Base-by-base conservation (phyloP, 2,113 vertebrate species). In the Pleuronectes platessa region DNA sequence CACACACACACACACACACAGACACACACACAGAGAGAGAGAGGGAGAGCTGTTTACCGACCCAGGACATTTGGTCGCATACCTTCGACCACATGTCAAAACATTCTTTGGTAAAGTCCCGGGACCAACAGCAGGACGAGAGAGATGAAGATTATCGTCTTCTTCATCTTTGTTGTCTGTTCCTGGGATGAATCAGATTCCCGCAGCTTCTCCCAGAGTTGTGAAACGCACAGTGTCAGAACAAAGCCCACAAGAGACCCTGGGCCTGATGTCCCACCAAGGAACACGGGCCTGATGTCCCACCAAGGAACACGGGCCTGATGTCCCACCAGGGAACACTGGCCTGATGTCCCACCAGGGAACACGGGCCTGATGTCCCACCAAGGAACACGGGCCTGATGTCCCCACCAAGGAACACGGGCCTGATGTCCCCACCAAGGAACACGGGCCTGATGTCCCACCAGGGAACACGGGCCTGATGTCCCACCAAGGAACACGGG, bases 71-170 rank as follows among this genome's bases (percentile, higher is more conserved):
- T 72, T 31, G 74, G 76, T 69, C 53, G 82, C 79, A 79, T 82
- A 82, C 88, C 89, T 85, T 26, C 13, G 35, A 88, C 82, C 84
- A 90, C 85, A 82, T 85, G 87, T 83, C 74, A 85, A 88, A 91
- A 88, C 84, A 90, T 82, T 81, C 79, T 80, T 83, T 45, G 15
- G 69, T 58, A 67, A 76, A 81, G 81, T 72, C 71, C 70, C 54
- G 3, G 55, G 63, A 71, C 82, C 62, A 7, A 60, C 80, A 81
- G 51, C 37, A n/a, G 71, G 51, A 66, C 4, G 47, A 51, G 47
- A 20, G 47, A 20, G 47, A 51, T 15, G 54, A 5, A 23, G 51
- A 45, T 42, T 53, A 76, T 71, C 49, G 18, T 73, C 78, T 79
- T 70, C 54, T 84, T 74, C 54, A 61, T 78, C 66, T 71, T n/a